Evolutionary conservation across 2,888 invertebrate species (phyloP).

Genomic region (Temnothorax unifasciatus): DNA sequence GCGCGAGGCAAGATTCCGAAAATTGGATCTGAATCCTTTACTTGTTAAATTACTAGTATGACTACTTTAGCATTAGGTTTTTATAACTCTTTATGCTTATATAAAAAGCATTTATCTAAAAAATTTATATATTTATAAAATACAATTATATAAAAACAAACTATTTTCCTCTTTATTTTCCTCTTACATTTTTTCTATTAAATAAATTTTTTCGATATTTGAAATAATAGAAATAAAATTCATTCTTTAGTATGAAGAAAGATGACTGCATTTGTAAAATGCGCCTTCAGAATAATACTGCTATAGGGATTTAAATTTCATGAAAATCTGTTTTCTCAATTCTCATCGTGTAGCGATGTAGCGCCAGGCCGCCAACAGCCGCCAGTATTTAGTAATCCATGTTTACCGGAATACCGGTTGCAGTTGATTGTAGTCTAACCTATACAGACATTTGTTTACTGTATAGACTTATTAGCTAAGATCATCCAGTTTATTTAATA

Average conservation of each 20-base stretch:
- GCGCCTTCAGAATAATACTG: background rate
- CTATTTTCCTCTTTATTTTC: too few relatives aligned
- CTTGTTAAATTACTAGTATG: too few relatives aligned
- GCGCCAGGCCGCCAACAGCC: too few relatives aligned
- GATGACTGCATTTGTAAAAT: background rate
- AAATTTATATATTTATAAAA: background rate
- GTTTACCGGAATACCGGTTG: background rate
- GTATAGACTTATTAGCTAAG: background rate
- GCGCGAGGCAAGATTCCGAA: too few relatives aligned
- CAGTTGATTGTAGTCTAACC: background rate
- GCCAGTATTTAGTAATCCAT: too few relatives aligned
- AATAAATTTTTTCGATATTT: background rate
- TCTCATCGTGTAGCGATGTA: too few relatives aligned
- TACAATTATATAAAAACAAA: too few relatives aligned
- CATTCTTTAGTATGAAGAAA: background rate
- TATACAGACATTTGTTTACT: conserved; percentile 8
- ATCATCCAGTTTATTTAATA: background rate
- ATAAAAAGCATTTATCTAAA: background rate
- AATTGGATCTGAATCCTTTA: too few relatives aligned
- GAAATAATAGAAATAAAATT: background rate
- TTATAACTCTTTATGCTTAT: too few relatives aligned
- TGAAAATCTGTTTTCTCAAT: background rate
- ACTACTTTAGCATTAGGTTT: too few relatives aligned
- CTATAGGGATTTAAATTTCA: background rate
- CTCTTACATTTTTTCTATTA: background rate